phyloP scores from a whole-genome alignment of 1,140 invertebrate genomes.

The Theocolax elegans region DNA sequence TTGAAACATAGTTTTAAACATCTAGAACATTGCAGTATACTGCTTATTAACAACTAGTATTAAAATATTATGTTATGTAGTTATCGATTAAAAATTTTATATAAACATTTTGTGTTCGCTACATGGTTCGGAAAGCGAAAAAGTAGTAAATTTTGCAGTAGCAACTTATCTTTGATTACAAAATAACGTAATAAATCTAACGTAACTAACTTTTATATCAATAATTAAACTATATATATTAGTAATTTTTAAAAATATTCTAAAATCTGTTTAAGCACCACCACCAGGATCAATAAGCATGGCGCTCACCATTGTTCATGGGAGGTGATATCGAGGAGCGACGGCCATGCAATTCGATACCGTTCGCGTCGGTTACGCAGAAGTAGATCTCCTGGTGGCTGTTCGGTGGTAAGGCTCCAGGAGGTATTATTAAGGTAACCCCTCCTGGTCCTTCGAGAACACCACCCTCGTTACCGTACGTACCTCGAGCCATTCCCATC shows the following conservation, averaged over 20 bases:
- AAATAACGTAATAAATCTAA: too few relatives aligned
- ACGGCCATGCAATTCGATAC: conserved; percentile 65
- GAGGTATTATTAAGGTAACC: conserved; percentile 88
- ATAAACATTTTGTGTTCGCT: too few relatives aligned
- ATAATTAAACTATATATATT: neutral
- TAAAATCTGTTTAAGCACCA: neutral
- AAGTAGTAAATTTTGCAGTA: too few relatives aligned
- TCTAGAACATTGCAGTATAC: too few relatives aligned
- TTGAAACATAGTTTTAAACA: too few relatives aligned
- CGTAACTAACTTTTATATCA: too few relatives aligned
- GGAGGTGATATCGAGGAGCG: conserved; percentile 61
- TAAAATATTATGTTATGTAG: too few relatives aligned
- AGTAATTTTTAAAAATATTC: neutral
- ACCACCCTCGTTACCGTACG: conserved; percentile 84
- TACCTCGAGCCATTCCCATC: conserved; percentile 72
- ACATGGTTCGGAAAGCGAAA: too few relatives aligned
- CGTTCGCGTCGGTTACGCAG: conserved; percentile 83
- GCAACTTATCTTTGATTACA: too few relatives aligned
- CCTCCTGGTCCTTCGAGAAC: conserved; percentile 88
- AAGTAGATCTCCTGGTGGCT: conserved; percentile 93
- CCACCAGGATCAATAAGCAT: conserved; percentile 19
- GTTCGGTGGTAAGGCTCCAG: conserved; percentile 84
- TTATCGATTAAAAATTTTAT: too few relatives aligned
- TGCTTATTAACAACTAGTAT: too few relatives aligned
- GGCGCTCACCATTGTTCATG: conserved; percentile 60